These are phyloP conservation scores for Martes martes DNA, from an alignment of 2,113 vertebrate genomes.

Conservation along the genomic window DNA sequence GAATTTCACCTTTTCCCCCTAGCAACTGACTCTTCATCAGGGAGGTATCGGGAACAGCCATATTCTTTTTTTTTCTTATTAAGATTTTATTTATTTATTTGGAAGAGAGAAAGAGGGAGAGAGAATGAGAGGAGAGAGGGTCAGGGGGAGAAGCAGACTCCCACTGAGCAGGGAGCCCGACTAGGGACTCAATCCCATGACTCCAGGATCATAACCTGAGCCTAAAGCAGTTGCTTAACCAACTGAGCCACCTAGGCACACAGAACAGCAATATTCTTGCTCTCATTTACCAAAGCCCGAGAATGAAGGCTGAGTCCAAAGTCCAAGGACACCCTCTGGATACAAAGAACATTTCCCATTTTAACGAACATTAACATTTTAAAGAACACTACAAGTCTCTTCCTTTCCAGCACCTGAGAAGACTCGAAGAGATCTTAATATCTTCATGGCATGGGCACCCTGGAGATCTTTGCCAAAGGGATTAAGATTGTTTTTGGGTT, in stretches of 20 bases:
- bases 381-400: constrained; percentile 62
- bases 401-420: constrained; percentile 29
- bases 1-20: constrained; percentile 36
- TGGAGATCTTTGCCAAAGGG: constrained; percentile 63
- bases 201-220: too few species aligned
- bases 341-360: constrained; percentile 66
- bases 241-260: too few species aligned
- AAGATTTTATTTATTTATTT: too few species aligned
- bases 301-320: constrained; percentile 62
- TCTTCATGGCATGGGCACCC: constrained; percentile 69
- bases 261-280: constrained; percentile 50
- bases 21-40: constrained; percentile 48
- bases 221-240: too few species aligned
- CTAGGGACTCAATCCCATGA: too few species aligned
- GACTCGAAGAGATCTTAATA: constrained; percentile 60
- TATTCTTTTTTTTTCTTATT: constrained; percentile 43
- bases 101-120: too few species aligned
- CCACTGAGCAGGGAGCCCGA: too few species aligned
- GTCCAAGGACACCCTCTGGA: constrained; percentile 59
- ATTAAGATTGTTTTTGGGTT: constrained; percentile 69
- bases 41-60: constrained; percentile 53
- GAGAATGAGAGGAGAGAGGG: too few species aligned
- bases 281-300: constrained; percentile 53
- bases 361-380: constrained; percentile 64
- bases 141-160: too few species aligned